These are phyloP conservation scores for Drosophila busckii DNA, from an alignment of 1,140 invertebrate genomes.

Conservation along the genomic window DNA sequence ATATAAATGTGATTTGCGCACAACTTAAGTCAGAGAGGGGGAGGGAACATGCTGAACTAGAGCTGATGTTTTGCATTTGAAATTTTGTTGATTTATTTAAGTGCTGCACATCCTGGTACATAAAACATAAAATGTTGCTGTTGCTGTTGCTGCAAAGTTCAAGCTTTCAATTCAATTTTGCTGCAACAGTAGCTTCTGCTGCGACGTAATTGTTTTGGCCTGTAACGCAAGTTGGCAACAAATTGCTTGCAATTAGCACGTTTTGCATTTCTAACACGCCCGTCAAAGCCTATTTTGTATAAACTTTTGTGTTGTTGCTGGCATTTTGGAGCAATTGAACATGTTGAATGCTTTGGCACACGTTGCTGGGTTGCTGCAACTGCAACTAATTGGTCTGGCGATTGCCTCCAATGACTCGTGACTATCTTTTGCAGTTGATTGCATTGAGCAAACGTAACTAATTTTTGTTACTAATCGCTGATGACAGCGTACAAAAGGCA, in stretches of 20 bases:
- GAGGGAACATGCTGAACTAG: too few relatives aligned
- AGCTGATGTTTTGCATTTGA: slow-evolving; percentile 38
- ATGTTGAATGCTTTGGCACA: too few relatives aligned
- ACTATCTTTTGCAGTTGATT: slow-evolving; percentile 23
- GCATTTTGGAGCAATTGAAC: too few relatives aligned
- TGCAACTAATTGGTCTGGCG: slow-evolving; percentile 18
- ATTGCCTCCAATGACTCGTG: slow-evolving; percentile 4
- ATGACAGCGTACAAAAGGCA: background rate
- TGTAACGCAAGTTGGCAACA: slow-evolving; percentile 3
- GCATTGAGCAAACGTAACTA: slow-evolving; percentile 21
- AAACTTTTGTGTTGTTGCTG: too few relatives aligned
- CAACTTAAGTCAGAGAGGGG: too few relatives aligned
- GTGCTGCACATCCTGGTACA: too few relatives aligned
- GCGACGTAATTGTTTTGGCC: background rate
- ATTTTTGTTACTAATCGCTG: slow-evolving; percentile 20
- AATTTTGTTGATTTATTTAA: too few relatives aligned
- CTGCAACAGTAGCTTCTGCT: too few relatives aligned
- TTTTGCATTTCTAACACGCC: slow-evolving; percentile 29
- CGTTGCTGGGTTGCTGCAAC: too few relatives aligned
- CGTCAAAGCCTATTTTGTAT: background rate
- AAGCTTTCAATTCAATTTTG: too few relatives aligned
- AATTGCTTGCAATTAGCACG: slow-evolving; percentile 35
- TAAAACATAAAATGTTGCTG: too few relatives aligned
- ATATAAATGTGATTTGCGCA: slow-evolving; percentile 48
- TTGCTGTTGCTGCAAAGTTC: too few relatives aligned